Percentiles rank a stretch among this genome's conserved stretches.
phyloP scores from a whole-genome alignment of 23 tunicate species.

The Diplosoma virens region DNA sequence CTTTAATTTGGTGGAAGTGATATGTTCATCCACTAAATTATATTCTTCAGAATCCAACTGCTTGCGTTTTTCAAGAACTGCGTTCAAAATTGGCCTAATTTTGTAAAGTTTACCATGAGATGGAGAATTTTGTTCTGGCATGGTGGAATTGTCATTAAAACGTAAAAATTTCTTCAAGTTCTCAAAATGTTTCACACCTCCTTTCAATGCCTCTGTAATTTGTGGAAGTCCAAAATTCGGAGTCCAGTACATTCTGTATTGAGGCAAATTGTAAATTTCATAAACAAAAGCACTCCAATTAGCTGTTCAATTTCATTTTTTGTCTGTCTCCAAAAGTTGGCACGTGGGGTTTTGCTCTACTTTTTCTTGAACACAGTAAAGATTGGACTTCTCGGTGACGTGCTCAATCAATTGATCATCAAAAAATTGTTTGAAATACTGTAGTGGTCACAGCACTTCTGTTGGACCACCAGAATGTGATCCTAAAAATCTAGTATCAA shows the following conservation, averaged over 20 bases:
- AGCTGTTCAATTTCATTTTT: conserved; percentile 5
- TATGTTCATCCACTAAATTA: neutral
- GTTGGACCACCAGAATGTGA: neutral
- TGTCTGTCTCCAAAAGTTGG: neutral
- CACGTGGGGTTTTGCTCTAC: neutral
- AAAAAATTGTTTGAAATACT: neutral
- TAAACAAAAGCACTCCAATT: conserved; percentile 2
- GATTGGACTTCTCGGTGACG: neutral
- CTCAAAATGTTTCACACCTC: neutral
- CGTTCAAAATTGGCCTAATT: neutral
- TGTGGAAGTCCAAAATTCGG: conserved; percentile 5
- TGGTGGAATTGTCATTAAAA: neutral
- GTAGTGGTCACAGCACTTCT: neutral
- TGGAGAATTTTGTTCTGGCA: conserved; percentile 4
- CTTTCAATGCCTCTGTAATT: neutral
- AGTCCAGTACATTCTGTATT: neutral
- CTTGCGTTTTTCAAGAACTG: neutral
- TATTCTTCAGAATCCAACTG: neutral
- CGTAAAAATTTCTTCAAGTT: neutral
- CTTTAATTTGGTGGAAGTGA: neutral
- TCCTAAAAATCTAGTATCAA: neutral
- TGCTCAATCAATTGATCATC: neutral
- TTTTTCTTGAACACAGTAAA: neutral
- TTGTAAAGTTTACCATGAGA: conserved; percentile 11
- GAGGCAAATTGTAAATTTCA: neutral